These are phyloP conservation scores for Geotrypetes seraphini DNA, from an alignment of 2,797 vertebrate genomes.

Conservation along the genomic window DNA sequence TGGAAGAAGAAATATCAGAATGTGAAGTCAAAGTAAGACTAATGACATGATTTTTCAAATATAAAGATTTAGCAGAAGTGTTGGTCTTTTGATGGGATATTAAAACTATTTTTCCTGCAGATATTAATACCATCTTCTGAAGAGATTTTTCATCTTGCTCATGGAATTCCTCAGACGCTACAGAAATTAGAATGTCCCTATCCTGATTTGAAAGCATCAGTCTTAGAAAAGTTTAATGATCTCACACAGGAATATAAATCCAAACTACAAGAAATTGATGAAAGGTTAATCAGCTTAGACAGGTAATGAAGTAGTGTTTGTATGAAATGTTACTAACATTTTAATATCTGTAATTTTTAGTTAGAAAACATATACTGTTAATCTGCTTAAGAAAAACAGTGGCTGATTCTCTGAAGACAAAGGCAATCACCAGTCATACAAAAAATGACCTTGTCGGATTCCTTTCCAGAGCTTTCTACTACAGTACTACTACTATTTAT, in stretches of 20 bases:
- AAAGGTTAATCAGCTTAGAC: conserved; percentile 43
- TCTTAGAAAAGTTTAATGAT: conserved; percentile 61
- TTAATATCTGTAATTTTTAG: conserved; percentile 3
- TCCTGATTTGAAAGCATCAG: conserved; percentile 61
- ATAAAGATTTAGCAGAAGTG: background rate
- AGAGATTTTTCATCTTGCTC: conserved; percentile 27
- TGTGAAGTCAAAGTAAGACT: conserved; percentile 37
- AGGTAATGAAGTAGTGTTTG: conserved; percentile 46
- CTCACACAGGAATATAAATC: conserved; percentile 56
- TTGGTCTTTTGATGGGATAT: background rate
- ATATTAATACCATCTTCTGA: conserved; percentile 17
- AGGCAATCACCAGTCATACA: too few relatives aligned
- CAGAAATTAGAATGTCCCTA: conserved; percentile 65
- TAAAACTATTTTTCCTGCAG: conserved; percentile 19
- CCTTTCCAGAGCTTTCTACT: too few relatives aligned
- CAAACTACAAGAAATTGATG: conserved; percentile 49
- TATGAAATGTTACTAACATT: background rate
- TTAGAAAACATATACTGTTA: too few relatives aligned
- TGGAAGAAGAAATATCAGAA: conserved; percentile 57
- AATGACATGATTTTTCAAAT: background rate
- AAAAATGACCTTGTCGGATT: too few relatives aligned
- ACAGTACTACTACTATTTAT: too few relatives aligned
- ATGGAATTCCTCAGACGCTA: conserved; percentile 57
- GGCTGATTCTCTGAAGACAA: too few relatives aligned
- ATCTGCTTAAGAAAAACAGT: too few relatives aligned